These are phyloP conservation scores for Vollenhovia emeryi DNA, from an alignment of 1,140 invertebrate species.

Conservation along the genomic window DNA sequence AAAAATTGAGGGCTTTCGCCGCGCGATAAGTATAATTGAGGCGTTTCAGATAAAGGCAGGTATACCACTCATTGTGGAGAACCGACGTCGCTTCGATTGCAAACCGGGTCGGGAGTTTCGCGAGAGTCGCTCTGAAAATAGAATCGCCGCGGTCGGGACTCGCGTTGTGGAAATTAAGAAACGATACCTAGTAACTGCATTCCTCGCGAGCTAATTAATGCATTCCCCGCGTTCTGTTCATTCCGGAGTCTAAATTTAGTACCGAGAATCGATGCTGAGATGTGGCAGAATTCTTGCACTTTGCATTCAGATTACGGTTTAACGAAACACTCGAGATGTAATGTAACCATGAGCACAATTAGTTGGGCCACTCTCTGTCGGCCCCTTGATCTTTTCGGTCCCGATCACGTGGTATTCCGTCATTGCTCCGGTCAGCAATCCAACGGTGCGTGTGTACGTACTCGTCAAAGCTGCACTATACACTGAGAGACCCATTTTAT, in stretches of 20 bases:
- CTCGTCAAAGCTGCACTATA: too few relatives aligned
- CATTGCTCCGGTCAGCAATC: too few relatives aligned
- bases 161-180: neutral
- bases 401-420: too few relatives aligned
- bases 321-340: neutral
- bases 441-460: too few relatives aligned
- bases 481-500: too few relatives aligned
- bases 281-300: neutral
- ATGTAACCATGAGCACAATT: too few relatives aligned
- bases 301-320: neutral
- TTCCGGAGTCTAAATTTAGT: neutral
- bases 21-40: slow-evolving; percentile 11
- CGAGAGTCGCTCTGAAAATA: neutral
- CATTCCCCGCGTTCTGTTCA: neutral
- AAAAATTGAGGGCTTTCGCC: slow-evolving; percentile 40
- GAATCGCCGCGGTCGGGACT: neutral
- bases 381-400: too few relatives aligned
- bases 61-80: neutral
- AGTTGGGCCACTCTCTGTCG: too few relatives aligned
- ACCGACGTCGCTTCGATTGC: neutral
- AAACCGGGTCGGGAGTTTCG: neutral
- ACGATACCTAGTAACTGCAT: neutral
- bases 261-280: too few relatives aligned
- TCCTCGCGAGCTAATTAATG: neutral
- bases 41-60: slow-evolving; percentile 11